A percentile compares a stretch with the other conserved stretches of the same genome.
phyloP scores from a whole-genome alignment of 1,140 invertebrate genomes.

The Aphaenogaster floridana region DNA sequence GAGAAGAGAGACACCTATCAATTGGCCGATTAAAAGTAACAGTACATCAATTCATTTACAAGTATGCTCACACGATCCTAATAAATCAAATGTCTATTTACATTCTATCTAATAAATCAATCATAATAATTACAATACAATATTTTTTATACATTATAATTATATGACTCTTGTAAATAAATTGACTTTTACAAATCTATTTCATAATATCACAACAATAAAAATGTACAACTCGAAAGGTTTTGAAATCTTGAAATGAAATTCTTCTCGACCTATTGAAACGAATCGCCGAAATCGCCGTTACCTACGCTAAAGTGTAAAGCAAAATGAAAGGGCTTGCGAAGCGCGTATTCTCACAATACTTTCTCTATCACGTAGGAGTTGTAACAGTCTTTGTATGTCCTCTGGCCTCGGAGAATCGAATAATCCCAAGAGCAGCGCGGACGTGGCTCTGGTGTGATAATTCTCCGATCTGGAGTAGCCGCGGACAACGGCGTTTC shows the following conservation, averaged over 20 bases:
- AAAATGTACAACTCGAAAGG: conserved; percentile 8
- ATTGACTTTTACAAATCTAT: conserved; percentile 5
- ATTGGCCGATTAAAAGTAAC: conserved; percentile 70
- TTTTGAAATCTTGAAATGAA: conserved; percentile 32
- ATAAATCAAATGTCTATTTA: conserved; percentile 23
- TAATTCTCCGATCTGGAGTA: conserved; percentile 82
- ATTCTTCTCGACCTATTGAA: conserved; percentile 29
- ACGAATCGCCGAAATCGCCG: conserved; percentile 33
- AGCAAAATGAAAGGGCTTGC: conserved; percentile 86
- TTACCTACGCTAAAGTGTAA: conserved; percentile 69
- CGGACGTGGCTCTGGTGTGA: conserved; percentile 79
- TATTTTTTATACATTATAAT: not conserved
- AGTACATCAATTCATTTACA: conserved; percentile 47
- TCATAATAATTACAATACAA: conserved; percentile 11
- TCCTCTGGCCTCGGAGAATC: conserved; percentile 80
- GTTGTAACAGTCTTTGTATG: conserved; percentile 88
- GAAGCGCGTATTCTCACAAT: conserved; percentile 88
- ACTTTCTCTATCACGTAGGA: conserved; percentile 88
- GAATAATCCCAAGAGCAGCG: conserved; percentile 82
- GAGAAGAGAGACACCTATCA: conserved; percentile 71
- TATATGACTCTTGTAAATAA: not conserved
- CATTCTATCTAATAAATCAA: conserved; percentile 5
- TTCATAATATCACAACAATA: conserved; percentile 47
- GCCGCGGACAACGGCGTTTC: conserved; percentile 81
- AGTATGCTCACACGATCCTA: conserved; percentile 2